phyloP scores from a whole-genome alignment of 1,140 invertebrate species.

The Apocrypta bakeri region DNA sequence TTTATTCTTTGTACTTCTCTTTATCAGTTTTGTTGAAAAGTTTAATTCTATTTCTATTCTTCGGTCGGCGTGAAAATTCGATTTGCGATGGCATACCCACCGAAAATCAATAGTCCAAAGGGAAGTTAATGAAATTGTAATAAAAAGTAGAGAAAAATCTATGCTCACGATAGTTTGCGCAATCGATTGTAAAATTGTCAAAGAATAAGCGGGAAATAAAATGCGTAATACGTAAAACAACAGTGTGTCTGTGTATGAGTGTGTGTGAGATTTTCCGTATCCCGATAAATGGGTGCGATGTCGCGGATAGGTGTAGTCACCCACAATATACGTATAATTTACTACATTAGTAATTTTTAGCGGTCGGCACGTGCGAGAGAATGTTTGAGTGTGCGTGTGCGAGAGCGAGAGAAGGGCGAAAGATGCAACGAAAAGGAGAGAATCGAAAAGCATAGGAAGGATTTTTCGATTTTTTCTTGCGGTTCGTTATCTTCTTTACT shows the following conservation, averaged over 20 bases:
- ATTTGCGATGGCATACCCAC: neutral
- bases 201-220: neutral
- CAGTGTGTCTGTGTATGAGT: no score
- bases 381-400: no score
- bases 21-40: neutral
- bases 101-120: neutral
- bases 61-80: neutral
- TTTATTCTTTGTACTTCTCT: neutral
- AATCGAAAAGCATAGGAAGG: neutral
- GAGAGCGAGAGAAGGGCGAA: constrained; percentile 10
- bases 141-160: neutral
- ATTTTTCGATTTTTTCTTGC: constrained; percentile 25
- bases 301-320: neutral
- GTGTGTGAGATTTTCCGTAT: neutral
- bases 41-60: constrained; percentile 15
- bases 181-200: neutral
- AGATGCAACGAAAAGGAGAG: constrained; percentile 10
- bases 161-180: neutral
- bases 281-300: neutral
- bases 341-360: constrained; percentile 39
- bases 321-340: constrained; percentile 34
- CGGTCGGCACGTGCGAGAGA: neutral
- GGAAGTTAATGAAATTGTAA: neutral
- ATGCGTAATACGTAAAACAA: neutral
- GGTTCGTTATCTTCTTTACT: constrained; percentile 1